Percentiles rank a stretch among this genome's conserved stretches.
phyloP scores from a whole-genome alignment of 2,888 invertebrate species.

The Allygus modestus region DNA sequence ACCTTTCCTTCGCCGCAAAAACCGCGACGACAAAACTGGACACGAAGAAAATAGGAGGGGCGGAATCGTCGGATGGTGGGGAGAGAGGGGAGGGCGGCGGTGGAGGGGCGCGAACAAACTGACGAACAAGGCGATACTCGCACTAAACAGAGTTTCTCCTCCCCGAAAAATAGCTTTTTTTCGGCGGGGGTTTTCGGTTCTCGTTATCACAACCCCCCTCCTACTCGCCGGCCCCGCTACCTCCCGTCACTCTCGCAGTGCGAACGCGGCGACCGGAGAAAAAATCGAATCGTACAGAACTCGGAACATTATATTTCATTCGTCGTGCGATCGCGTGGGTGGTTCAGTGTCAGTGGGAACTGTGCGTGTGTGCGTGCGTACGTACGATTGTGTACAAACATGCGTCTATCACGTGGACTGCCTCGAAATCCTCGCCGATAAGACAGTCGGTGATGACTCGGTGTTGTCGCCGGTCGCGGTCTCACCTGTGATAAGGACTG shows the following conservation, averaged over 20 bases:
- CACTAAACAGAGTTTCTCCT: slow-evolving; percentile 65
- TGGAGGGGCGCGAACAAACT: slow-evolving; percentile 63
- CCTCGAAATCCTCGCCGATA: neutral
- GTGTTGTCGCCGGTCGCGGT: neutral
- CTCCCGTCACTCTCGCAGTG: slow-evolving; percentile 50
- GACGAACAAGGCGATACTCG: slow-evolving; percentile 66
- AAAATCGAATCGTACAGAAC: slow-evolving; percentile 56
- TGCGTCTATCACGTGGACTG: slow-evolving; percentile 55
- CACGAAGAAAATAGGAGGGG: slow-evolving; percentile 62
- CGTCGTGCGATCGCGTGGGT: slow-evolving; percentile 53
- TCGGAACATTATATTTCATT: slow-evolving; percentile 61
- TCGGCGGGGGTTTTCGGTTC: slow-evolving; percentile 57
- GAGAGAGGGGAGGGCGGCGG: slow-evolving; percentile 56
- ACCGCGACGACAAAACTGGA: slow-evolving; percentile 61
- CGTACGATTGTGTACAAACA: slow-evolving; percentile 49
- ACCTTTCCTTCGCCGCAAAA: slow-evolving; percentile 51
- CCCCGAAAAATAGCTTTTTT: slow-evolving; percentile 66
- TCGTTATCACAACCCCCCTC: slow-evolving; percentile 63
- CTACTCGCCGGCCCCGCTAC: slow-evolving; percentile 36
- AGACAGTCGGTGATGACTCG: neutral
- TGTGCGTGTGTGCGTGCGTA: slow-evolving; percentile 44
- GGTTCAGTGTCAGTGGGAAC: slow-evolving; percentile 26
- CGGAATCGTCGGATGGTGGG: slow-evolving; percentile 43
- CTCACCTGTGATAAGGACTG: slow-evolving; percentile 14
- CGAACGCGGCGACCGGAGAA: slow-evolving; percentile 60